phyloP scores from a whole-genome alignment of 2,888 invertebrate genomes.

The Melangyna quadrimaculata region DNA sequence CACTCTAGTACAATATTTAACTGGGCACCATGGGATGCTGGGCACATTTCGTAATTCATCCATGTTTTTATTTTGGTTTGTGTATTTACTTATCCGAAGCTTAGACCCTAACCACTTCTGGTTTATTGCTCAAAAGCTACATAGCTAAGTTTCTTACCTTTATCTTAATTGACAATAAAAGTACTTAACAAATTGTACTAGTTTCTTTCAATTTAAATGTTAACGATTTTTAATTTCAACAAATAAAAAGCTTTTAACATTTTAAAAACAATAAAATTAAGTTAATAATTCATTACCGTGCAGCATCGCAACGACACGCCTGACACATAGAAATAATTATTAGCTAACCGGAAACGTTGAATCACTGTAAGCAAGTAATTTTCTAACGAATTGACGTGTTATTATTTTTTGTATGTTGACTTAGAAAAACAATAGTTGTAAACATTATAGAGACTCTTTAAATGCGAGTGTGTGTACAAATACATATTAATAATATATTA shows the following conservation, averaged over 20 bases:
- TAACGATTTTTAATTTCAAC: neutral
- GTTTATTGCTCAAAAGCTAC: neutral
- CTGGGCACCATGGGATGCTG: neutral
- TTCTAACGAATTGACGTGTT: neutral
- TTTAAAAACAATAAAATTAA: neutral
- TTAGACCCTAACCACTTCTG: neutral
- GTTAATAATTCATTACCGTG: slow-evolving; percentile 8
- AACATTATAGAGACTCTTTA: too few relatives aligned
- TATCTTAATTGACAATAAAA: neutral
- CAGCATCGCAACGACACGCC: neutral
- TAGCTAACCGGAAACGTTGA: slow-evolving; percentile 47
- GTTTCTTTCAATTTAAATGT: neutral
- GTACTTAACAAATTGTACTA: neutral
- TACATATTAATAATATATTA: too few relatives aligned
- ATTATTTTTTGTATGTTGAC: too few relatives aligned
- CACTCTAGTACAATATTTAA: neutral
- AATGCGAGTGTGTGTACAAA: too few relatives aligned
- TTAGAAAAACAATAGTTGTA: too few relatives aligned
- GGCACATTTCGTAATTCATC: neutral
- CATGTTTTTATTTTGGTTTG: slow-evolving; percentile 6
- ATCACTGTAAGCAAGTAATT: neutral
- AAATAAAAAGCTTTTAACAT: neutral
- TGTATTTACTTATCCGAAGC: neutral
- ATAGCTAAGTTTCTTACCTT: neutral
- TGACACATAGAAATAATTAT: slow-evolving; percentile 26